Evolutionary conservation across 2,797 vertebrate species (phyloP).

Genomic region (Mormyrops boulengeri): DNA sequence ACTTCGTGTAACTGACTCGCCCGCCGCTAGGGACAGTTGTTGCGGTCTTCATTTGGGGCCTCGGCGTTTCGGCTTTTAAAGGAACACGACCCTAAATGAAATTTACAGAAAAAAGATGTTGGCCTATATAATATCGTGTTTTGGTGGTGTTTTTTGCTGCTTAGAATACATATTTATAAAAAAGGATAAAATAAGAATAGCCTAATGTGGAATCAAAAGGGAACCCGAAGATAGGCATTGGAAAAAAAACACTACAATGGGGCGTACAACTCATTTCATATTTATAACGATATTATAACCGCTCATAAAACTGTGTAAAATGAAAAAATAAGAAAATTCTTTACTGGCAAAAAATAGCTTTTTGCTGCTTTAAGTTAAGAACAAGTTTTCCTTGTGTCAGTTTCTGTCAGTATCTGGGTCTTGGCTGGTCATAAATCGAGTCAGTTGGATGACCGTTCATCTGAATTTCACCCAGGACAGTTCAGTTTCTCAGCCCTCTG

Average conservation of each 20-base stretch:
- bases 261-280: not conserved
- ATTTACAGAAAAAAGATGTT: not conserved
- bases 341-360: not conserved
- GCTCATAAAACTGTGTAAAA: not conserved
- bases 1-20: not conserved
- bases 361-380: not conserved
- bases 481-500: not conserved
- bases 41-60: not conserved
- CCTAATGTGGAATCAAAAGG: not conserved
- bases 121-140: not conserved
- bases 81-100: not conserved
- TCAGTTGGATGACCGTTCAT: no score
- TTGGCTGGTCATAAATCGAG: not conserved
- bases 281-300: not conserved
- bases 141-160: not conserved
- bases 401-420: not conserved
- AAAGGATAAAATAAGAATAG: not conserved
- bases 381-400: not conserved
- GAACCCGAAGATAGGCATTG: not conserved
- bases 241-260: not conserved
- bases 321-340: not conserved
- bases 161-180: not conserved
- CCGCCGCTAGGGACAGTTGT: not conserved
- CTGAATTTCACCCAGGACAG: not conserved
- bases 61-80: conserved; percentile 15